phyloP scores from a whole-genome alignment of 2,797 vertebrate genomes.

The Enteromius mattozi region DNA sequence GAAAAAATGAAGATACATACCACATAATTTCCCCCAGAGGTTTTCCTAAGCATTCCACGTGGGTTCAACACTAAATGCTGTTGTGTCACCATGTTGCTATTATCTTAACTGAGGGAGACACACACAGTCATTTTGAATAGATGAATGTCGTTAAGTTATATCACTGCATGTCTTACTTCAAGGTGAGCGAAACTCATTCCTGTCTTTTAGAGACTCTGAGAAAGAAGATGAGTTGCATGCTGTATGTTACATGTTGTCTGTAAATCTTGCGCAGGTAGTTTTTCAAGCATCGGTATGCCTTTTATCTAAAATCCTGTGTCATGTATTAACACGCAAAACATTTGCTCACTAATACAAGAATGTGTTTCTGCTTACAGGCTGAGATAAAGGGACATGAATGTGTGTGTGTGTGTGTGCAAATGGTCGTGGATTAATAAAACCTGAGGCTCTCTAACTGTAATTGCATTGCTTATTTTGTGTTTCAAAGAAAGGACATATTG shows the following conservation, averaged over 20 bases:
- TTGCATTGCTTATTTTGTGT: background rate
- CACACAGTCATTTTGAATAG: conserved; percentile 1
- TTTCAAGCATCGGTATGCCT: conserved; percentile 20
- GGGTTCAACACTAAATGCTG: background rate
- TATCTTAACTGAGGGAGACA: background rate
- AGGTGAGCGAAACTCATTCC: background rate
- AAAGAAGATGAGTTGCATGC: background rate
- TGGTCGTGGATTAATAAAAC: background rate
- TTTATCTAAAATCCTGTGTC: conserved; percentile 32
- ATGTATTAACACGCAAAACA: conserved; percentile 39
- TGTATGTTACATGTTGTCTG: background rate
- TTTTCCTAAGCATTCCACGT: background rate
- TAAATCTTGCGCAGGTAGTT: background rate
- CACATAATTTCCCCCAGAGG: background rate
- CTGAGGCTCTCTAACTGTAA: conserved; percentile 17
- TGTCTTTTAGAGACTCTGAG: background rate
- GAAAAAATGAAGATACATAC: background rate
- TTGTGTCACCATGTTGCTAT: background rate
- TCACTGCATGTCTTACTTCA: conserved; percentile 23
- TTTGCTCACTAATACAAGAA: conserved; percentile 35
- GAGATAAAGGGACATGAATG: conserved; percentile 11
- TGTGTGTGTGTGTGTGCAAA: conserved; percentile 3
- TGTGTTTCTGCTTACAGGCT: conserved; percentile 38
- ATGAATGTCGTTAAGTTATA: background rate
- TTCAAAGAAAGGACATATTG: background rate